These are phyloP conservation scores for Smittia aterrima DNA, from an alignment of 2,888 invertebrate species.

Conservation along the genomic window DNA sequence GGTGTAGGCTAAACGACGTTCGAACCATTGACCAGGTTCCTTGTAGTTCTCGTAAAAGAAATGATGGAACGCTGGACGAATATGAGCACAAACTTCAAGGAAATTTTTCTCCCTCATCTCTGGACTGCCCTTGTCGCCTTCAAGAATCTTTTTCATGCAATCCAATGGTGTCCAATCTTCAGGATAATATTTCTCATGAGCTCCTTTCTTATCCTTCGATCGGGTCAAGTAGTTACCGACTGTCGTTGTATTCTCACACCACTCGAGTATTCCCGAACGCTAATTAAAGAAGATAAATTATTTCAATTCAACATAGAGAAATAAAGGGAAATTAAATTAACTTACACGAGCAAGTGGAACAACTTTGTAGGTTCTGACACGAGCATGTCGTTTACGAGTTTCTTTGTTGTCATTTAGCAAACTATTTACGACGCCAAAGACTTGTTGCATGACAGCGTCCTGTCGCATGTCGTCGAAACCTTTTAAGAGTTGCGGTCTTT, in stretches of 20 bases:
- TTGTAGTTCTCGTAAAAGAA: conserved; percentile 88
- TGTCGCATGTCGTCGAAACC: conserved; percentile 91
- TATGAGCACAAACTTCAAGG: conserved; percentile 62
- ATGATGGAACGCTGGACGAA: conserved; percentile 86
- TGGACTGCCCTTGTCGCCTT: conserved; percentile 50
- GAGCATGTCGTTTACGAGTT: conserved; percentile 66
- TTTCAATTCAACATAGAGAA: neutral
- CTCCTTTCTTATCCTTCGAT: conserved; percentile 57
- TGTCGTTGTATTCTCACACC: conserved; percentile 87
- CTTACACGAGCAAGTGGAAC: conserved; percentile 50
- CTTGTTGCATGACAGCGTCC: conserved; percentile 98
- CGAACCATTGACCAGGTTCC: conserved; percentile 84
- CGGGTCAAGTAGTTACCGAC: conserved; percentile 70
- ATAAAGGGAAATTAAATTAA: no score
- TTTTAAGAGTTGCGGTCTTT: conserved; percentile 77
- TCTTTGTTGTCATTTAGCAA: conserved; percentile 68
- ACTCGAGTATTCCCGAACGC: conserved; percentile 87
- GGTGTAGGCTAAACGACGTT: conserved; percentile 79
- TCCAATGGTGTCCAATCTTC: conserved; percentile 50
- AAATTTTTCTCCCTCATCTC: conserved; percentile 61
- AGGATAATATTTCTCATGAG: conserved; percentile 65
- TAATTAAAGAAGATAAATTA: conserved; percentile 43
- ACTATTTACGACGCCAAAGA: conserved; percentile 86
- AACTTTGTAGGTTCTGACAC: conserved; percentile 88
- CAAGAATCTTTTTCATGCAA: conserved; percentile 52